These are phyloP conservation scores for Chitala chitala DNA, from an alignment of 2,113 vertebrate species.

Conservation along the genomic window DNA sequence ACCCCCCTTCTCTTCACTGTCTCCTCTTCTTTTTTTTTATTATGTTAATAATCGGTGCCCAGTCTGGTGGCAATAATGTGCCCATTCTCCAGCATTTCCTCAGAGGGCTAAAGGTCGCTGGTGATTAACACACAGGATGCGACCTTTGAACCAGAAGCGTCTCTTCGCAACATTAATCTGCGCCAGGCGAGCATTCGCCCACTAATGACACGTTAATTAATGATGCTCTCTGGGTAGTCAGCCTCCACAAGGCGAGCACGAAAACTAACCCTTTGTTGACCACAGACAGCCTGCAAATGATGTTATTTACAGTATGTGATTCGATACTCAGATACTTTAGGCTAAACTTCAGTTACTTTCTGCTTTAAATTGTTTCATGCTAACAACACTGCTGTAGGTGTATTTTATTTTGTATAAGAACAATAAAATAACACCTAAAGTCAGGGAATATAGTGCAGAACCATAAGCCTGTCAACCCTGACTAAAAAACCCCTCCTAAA, in stretches of 20 bases:
- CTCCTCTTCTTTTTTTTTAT: conserved; percentile 40
- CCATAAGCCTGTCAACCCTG: too few relatives aligned
- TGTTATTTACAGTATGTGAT: too few relatives aligned
- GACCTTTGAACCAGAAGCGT: conserved; percentile 61
- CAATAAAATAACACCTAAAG: too few relatives aligned
- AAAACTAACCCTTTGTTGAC: conserved; percentile 43
- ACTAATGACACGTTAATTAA: conserved; percentile 66
- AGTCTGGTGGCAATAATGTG: conserved; percentile 61
- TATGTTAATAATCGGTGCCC: conserved; percentile 48
- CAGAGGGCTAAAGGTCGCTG: conserved; percentile 53
- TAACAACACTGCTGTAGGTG: too few relatives aligned
- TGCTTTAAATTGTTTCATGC: too few relatives aligned
- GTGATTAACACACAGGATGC: conserved; percentile 71
- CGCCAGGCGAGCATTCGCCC: conserved; percentile 48
- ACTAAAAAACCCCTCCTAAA: too few relatives aligned
- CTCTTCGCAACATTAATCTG: conserved; percentile 61
- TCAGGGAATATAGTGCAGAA: too few relatives aligned
- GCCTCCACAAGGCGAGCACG: conserved; percentile 27
- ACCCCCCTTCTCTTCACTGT: conserved; percentile 25
- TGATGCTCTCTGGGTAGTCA: conserved; percentile 48
- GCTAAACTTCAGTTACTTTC: too few relatives aligned
- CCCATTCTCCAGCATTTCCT: conserved; percentile 65
- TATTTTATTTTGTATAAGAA: too few relatives aligned
- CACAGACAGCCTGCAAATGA: too few relatives aligned
- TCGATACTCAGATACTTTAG: too few relatives aligned